Percentiles rank a stretch among this genome's conserved stretches.
phyloP scores from a whole-genome alignment of 30 jellyfish, hydroid and myxozoan genomes.

The Hydractinia symbiolongicarpus region DNA sequence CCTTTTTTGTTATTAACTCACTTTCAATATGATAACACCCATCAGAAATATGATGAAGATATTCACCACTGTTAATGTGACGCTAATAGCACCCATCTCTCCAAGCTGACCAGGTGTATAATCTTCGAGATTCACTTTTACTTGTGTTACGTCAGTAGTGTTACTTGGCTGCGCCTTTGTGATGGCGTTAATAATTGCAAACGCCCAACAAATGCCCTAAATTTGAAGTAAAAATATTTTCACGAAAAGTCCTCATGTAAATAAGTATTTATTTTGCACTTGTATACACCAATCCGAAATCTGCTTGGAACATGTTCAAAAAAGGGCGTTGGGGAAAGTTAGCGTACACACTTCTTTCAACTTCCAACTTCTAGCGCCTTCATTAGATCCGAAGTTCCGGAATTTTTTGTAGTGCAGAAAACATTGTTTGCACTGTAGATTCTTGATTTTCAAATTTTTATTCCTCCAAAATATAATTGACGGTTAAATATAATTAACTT shows the following conservation, averaged over 20 bases:
- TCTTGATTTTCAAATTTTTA: no score
- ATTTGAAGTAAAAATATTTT: not conserved
- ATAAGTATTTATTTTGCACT: no score
- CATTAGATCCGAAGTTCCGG: no score
- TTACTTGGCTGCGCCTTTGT: not conserved
- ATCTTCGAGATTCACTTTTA: not conserved
- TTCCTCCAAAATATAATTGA: no score
- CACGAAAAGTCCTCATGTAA: no score
- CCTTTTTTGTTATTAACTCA: not conserved
- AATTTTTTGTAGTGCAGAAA: no score
- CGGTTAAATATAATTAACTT: not conserved
- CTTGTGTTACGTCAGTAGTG: not conserved
- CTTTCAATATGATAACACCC: constrained; percentile 34
- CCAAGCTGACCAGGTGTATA: constrained; percentile 18
- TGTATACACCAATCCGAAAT: no score
- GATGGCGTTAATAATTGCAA: not conserved
- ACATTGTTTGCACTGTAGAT: no score
- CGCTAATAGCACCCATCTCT: constrained; percentile 14
- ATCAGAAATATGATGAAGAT: constrained; percentile 18
- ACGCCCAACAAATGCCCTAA: constrained; percentile 41
- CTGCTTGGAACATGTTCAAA: no score
- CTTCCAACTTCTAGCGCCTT: no score
- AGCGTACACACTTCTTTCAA: no score
- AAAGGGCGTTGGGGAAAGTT: no score
- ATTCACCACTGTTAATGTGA: constrained; percentile 23